These are phyloP conservation scores for Chaunax sp. DNA, from an alignment of 2,797 vertebrate species.

Conservation along the genomic window DNA sequence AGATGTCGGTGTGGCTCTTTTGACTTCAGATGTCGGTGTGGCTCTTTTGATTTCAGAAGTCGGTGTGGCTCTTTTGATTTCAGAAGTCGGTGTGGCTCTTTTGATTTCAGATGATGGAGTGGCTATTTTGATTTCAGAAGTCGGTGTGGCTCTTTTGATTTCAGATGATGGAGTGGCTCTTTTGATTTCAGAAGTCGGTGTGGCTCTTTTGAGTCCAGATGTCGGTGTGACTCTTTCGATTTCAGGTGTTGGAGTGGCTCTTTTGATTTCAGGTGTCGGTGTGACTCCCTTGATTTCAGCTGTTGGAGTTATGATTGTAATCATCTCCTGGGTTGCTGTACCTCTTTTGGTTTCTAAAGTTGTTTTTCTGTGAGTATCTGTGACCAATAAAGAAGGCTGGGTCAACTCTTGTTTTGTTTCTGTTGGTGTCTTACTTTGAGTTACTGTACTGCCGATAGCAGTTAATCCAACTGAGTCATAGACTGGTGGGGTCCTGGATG, in stretches of 20 bases:
- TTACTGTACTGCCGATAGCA: conserved; percentile 66
- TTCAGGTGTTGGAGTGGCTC: conserved; percentile 51
- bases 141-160: conserved; percentile 49
- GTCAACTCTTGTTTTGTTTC: conserved; percentile 52
- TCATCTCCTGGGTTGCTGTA: conserved; percentile 33
- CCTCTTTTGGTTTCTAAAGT: conserved; percentile 47
- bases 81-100: conserved; percentile 50
- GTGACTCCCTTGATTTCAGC: conserved; percentile 45
- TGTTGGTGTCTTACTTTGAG: conserved; percentile 64
- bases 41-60: conserved; percentile 53
- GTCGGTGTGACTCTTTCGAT: conserved; percentile 40
- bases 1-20: conserved; percentile 33
- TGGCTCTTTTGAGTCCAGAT: conserved; percentile 48
- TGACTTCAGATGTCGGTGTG: conserved; percentile 54
- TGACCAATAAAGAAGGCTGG: conserved; percentile 37
- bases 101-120: conserved; percentile 46
- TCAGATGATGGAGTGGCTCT: conserved; percentile 37
- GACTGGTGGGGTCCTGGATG: conserved; percentile 74
- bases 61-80: conserved; percentile 52
- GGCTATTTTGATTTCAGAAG: conserved; percentile 45
- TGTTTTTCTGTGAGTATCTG: conserved; percentile 50
- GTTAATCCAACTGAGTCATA: conserved; percentile 74
- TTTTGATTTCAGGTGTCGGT: conserved; percentile 49
- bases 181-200: conserved; percentile 52
- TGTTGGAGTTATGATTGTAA: conserved; percentile 23